These are phyloP conservation scores for Australoheros facetus DNA, from an alignment of 2,797 vertebrate species.

Conservation along the genomic window DNA sequence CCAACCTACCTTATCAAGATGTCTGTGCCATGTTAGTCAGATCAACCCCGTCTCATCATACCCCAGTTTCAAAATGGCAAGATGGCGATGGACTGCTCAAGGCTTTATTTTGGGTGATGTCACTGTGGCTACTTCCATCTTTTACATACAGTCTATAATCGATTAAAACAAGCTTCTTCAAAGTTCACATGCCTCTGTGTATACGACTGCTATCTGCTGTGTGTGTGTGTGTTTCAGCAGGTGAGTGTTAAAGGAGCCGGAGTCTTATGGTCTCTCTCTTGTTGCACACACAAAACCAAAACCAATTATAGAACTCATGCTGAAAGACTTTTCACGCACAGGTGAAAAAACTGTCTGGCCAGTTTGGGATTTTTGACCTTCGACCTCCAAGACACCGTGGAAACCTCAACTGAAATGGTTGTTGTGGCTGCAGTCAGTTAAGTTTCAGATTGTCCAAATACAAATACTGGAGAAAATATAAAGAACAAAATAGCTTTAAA, in stretches of 20 bases:
- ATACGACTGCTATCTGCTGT: no score
- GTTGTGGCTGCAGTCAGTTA: background rate
- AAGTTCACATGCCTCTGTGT: no score
- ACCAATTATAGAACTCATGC: conserved; percentile 49
- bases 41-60: background rate
- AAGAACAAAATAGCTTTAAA: background rate
- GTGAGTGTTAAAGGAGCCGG: conserved; percentile 22
- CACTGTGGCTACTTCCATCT: no score
- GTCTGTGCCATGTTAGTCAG: background rate
- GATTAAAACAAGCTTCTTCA: no score
- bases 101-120: no score
- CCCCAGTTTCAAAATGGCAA: background rate
- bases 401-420: background rate
- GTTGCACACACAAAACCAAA: conserved; percentile 40
- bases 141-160: no score
- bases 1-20: background rate
- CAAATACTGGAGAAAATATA: background rate
- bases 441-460: background rate
- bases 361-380: conserved; percentile 27
- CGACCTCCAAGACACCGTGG: conserved; percentile 30
- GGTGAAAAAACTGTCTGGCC: background rate
- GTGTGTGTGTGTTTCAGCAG: background rate
- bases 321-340: conserved; percentile 21
- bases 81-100: no score
- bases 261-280: conserved; percentile 10